These are phyloP conservation scores for Drosophila hydei DNA, from an alignment of 1,140 invertebrate genomes.

Conservation along the genomic window DNA sequence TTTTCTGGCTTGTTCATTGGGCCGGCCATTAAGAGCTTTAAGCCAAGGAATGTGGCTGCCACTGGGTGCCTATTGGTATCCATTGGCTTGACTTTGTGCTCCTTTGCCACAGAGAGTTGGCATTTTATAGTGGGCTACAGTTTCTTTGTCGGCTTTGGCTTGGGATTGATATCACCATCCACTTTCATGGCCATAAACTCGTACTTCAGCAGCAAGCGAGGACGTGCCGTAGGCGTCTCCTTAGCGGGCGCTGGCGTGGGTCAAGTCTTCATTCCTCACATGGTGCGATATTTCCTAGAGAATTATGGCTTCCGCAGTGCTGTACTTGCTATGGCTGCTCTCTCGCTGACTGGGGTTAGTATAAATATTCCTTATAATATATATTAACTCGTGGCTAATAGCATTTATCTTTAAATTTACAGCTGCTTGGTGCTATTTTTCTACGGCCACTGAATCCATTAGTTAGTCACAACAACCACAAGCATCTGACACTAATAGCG, in stretches of 20 bases:
- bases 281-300: slow-evolving; percentile 86
- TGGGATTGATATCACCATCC: slow-evolving; percentile 87
- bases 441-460: slow-evolving; percentile 61
- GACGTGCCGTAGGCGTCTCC: slow-evolving; percentile 88
- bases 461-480: slow-evolving; percentile 66
- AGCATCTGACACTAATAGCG: slow-evolving; percentile 58
- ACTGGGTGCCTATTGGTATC: slow-evolving; percentile 86
- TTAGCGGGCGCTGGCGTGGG: slow-evolving; percentile 90
- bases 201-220: slow-evolving; percentile 88
- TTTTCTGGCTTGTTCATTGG: slow-evolving; percentile 88
- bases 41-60: slow-evolving; percentile 87
- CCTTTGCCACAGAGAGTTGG: slow-evolving; percentile 86
- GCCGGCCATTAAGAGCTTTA: slow-evolving; percentile 87
- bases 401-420: slow-evolving; percentile 12
- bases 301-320: slow-evolving; percentile 86
- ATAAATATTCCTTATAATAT: no score
- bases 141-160: slow-evolving; percentile 86
- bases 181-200: slow-evolving; percentile 89
- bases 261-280: slow-evolving; percentile 89
- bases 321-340: slow-evolving; percentile 86
- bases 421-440: slow-evolving; percentile 79
- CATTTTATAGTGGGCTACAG: slow-evolving; percentile 89
- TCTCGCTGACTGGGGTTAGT: slow-evolving; percentile 87
- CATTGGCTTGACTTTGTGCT: slow-evolving; percentile 86
- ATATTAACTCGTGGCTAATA: neutral